Conservation (phyloP, 2,797 vertebrate species). For the Galaxias olidus region DNA sequence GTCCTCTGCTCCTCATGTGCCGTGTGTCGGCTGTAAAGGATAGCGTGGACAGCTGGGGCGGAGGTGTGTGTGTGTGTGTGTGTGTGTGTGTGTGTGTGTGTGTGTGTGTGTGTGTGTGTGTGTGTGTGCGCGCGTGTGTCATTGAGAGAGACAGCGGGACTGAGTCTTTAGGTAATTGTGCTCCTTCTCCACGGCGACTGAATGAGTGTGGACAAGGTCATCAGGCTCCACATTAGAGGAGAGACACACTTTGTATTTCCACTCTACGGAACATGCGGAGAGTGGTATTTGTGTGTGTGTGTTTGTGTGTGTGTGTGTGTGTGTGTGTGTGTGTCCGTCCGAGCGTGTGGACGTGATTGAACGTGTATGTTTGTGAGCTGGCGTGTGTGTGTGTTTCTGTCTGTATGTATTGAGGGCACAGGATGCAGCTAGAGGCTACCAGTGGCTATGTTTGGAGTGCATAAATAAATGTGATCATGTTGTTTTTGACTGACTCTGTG, state of each 20-base stretch:
- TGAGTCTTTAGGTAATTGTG: constrained; percentile 48
- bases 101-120: background rate
- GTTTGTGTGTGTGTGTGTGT: constrained; percentile 16
- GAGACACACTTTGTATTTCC: constrained; percentile 44
- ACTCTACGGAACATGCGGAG: constrained; percentile 40
- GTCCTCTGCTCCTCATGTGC: constrained; percentile 67
- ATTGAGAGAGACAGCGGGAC: constrained; percentile 15
- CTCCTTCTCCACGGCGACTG: constrained; percentile 46
- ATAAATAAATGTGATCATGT: constrained; percentile 4
- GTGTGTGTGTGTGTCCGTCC: constrained; percentile 23
- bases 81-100: background rate
- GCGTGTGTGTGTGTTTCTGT: constrained; percentile 12
- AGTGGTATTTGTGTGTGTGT: background rate
- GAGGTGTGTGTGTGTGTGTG: background rate
- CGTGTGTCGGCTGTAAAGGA: constrained; percentile 66
- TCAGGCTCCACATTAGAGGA: constrained; percentile 49
- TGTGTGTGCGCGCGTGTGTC: background rate
- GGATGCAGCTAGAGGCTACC: background rate
- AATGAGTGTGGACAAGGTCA: constrained; percentile 61
- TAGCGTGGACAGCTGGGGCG: constrained; percentile 35
- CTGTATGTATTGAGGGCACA: constrained; percentile 14
- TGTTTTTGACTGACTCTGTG: constrained; percentile 43
- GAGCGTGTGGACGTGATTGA: constrained; percentile 28
- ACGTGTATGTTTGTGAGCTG: constrained; percentile 20
- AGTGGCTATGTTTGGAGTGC: constrained; percentile 31